phyloP scores from a whole-genome alignment of 2,113 vertebrate genomes.

The Periophthalmus modestus region DNA sequence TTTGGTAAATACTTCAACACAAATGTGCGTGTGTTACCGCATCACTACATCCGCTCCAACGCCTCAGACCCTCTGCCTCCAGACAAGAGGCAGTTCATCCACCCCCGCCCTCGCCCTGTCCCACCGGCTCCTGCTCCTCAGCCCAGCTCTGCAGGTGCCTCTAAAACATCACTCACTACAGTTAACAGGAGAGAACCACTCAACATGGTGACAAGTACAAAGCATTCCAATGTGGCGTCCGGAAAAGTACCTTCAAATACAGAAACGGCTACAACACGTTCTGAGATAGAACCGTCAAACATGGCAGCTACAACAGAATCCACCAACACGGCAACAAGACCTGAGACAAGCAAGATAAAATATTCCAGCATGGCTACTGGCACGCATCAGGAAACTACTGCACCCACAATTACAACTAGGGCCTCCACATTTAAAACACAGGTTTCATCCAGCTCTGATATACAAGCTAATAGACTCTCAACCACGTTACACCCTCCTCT shows the following conservation, averaged over 20 bases:
- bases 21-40: slow-evolving; percentile 71
- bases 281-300: background rate
- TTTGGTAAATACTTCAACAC: slow-evolving; percentile 83
- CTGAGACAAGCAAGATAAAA: background rate
- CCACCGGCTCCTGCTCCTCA: slow-evolving; percentile 20
- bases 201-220: background rate
- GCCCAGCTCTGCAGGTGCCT: slow-evolving; percentile 41
- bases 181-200: background rate
- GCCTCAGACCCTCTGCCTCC: slow-evolving; percentile 69
- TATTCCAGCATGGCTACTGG: background rate
- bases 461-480: slow-evolving; percentile 2
- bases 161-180: slow-evolving; percentile 15
- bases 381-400: background rate
- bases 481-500: background rate
- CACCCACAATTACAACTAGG: background rate
- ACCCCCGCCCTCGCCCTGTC: slow-evolving; percentile 40
- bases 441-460: slow-evolving; percentile 14
- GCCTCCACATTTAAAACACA: background rate
- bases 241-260: background rate
- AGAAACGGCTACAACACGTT: background rate
- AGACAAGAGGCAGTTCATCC: slow-evolving; percentile 77
- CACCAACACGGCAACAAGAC: background rate
- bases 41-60: slow-evolving; percentile 69
- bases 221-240: background rate
- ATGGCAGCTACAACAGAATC: background rate